A percentile compares a stretch with the other conserved stretches of the same genome.
Evolutionary conservation across 2,113 vertebrate genomes (phyloP).

Genomic region (Mesembrinibis cayennensis): DNA sequence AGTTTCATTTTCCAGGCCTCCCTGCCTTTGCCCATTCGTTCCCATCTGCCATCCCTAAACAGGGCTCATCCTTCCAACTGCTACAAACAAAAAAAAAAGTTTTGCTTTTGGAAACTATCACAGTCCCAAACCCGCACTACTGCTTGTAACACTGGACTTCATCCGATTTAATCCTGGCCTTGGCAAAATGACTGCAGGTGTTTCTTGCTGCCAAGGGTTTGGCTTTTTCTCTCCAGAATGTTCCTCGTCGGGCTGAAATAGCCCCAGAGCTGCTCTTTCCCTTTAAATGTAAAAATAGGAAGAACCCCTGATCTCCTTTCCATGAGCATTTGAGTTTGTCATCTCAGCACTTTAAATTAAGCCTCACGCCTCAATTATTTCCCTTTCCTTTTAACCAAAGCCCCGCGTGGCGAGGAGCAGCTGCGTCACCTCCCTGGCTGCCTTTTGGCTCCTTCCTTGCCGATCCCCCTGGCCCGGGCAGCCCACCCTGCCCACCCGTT

Average conservation of each 20-base stretch:
- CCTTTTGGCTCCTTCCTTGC: background rate
- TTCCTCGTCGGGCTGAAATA: background rate
- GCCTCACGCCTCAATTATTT: constrained; percentile 9
- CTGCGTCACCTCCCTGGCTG: background rate
- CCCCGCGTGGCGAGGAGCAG: background rate
- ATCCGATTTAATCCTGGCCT: background rate
- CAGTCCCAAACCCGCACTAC: background rate
- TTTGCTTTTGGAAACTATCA: background rate
- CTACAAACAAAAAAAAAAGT: background rate
- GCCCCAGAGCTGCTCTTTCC: background rate
- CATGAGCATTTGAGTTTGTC: background rate
- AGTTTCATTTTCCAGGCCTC: background rate
- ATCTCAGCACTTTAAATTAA: constrained; percentile 34
- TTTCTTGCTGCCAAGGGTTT: background rate
- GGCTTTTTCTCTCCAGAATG: background rate
- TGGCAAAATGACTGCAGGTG: background rate
- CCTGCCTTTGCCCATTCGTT: background rate
- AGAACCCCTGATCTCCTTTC: background rate
- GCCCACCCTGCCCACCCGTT: background rate
- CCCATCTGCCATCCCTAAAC: background rate
- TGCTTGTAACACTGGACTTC: background rate
- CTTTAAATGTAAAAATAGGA: constrained; percentile 35
- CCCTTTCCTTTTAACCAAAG: constrained; percentile 1
- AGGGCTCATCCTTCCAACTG: background rate
- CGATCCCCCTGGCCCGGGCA: background rate